phyloP scores from a whole-genome alignment of 2,113 vertebrate species.

The Calyptomena viridis region DNA sequence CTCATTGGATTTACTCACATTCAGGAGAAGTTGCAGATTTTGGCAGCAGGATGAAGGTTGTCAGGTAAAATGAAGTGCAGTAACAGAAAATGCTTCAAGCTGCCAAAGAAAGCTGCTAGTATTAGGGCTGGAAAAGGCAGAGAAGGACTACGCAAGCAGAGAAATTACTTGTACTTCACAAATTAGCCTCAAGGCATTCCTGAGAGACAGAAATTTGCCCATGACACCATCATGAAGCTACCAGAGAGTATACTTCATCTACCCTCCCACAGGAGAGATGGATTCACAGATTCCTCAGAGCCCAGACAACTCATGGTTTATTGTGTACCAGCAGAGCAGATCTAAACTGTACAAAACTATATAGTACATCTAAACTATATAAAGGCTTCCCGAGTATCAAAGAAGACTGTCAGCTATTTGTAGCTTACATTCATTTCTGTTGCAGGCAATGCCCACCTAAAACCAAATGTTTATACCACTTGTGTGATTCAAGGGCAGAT shows the following conservation, averaged over 20 bases:
- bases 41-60: not conserved
- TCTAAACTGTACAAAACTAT: not conserved
- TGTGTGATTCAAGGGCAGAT: not conserved
- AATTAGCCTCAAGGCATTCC: not conserved
- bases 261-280: not conserved
- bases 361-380: not conserved
- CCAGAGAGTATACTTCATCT: not conserved
- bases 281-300: not conserved
- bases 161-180: not conserved
- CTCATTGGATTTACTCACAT: not conserved
- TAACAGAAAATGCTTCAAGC: not conserved
- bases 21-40: not conserved
- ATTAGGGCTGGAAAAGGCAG: not conserved
- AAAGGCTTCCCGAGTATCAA: not conserved
- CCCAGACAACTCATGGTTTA: not conserved
- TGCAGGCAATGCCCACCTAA: not conserved
- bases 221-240: not conserved
- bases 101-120: not conserved
- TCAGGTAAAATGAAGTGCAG: not conserved
- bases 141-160: not conserved
- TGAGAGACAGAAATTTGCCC: not conserved
- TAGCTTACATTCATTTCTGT: not conserved
- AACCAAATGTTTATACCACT: not conserved
- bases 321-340: not conserved
- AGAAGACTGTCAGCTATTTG: not conserved